These are phyloP conservation scores for Fratercula arctica DNA, from an alignment of 2,797 vertebrate species.

Conservation along the genomic window DNA sequence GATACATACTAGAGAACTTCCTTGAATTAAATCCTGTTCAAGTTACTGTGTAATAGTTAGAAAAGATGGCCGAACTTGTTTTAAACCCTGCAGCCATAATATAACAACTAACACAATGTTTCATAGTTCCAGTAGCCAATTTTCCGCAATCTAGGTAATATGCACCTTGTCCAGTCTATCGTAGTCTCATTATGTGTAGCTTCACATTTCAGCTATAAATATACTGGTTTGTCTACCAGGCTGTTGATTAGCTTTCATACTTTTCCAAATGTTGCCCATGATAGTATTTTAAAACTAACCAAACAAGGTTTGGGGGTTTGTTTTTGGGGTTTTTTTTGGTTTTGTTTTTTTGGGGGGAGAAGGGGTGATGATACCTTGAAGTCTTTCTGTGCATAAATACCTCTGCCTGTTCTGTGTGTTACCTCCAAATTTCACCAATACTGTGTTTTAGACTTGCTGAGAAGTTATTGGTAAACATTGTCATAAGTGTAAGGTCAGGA, in stretches of 20 bases:
- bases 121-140: background rate
- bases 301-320: background rate
- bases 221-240: background rate
- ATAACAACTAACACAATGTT: background rate
- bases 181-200: background rate
- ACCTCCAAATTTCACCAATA: background rate
- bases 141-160: background rate
- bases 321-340: too few relatives aligned
- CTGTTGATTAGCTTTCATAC: background rate
- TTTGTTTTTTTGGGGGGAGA: too few relatives aligned
- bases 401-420: background rate
- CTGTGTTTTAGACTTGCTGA: background rate
- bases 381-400: background rate
- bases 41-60: background rate
- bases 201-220: background rate
- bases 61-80: background rate
- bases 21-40: background rate
- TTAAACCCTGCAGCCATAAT: background rate
- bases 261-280: background rate
- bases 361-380: background rate
- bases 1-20: background rate
- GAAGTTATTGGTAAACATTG: background rate
- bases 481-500: background rate
- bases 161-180: background rate
- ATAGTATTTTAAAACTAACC: background rate